Conservation (phyloP, 64 coral and sea anemone genomes). For the Orbicella faveolata region DNA sequence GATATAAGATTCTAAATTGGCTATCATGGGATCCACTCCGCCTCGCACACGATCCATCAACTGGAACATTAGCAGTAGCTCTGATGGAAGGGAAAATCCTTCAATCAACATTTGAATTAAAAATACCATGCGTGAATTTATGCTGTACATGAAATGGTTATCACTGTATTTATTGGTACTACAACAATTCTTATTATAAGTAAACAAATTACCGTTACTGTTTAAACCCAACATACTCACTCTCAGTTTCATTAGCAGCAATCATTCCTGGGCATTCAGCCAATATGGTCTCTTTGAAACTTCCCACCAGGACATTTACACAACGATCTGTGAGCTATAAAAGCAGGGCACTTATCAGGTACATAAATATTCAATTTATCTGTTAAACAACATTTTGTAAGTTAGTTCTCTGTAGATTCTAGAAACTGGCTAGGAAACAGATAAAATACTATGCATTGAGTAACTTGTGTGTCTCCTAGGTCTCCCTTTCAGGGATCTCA, state of each 20-base stretch:
- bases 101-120: not conserved
- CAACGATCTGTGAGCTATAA: conserved; percentile 91
- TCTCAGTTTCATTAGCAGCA: conserved; percentile 87
- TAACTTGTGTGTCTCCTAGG: too few species aligned
- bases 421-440: too few species aligned
- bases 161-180: too few species aligned
- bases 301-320: conserved; percentile 93
- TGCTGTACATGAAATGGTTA: too few species aligned
- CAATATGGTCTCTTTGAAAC: conserved; percentile 93
- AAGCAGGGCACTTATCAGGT: too few species aligned
- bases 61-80: conserved; percentile 94
- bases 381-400: too few species aligned
- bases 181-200: too few species aligned
- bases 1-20: conserved; percentile 83
- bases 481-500: too few species aligned
- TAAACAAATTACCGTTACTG: too few species aligned
- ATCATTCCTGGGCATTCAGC: conserved; percentile 95
- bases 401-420: too few species aligned
- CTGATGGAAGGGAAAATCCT: conserved; percentile 38
- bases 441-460: too few species aligned
- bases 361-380: too few species aligned
- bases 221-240: conserved; percentile 41
- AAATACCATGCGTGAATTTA: not conserved
- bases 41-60: conserved; percentile 93
- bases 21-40: conserved; percentile 95